Conservation (phyloP, 2,888 invertebrate species). For the Platycnemis pennipes region DNA sequence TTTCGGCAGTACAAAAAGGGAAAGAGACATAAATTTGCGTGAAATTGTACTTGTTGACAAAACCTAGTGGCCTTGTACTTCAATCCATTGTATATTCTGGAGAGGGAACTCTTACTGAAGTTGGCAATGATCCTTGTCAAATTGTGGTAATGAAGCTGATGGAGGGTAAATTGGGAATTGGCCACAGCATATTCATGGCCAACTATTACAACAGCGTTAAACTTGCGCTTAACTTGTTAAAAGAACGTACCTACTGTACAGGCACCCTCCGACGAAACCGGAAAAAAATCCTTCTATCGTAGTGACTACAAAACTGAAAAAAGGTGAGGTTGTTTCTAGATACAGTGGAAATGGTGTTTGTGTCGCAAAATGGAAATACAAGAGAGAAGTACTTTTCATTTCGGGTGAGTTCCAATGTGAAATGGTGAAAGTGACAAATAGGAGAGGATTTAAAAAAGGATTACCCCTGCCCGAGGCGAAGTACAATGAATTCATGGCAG, state of each 20-base stretch:
- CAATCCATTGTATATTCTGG: neutral
- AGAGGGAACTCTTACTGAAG: neutral
- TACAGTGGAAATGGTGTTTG: slow-evolving; percentile 72
- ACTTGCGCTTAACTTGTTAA: slow-evolving; percentile 74
- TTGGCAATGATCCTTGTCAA: slow-evolving; percentile 73
- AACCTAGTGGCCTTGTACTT: neutral
- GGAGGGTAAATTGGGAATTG: slow-evolving; percentile 74
- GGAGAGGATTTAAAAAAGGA: neutral
- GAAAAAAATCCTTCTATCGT: slow-evolving; percentile 74
- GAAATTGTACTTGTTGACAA: neutral
- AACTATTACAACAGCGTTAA: slow-evolving; percentile 75
- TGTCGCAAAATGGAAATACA: slow-evolving; percentile 74
- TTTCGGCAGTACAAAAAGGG: slow-evolving; percentile 14
- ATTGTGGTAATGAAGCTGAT: slow-evolving; percentile 75
- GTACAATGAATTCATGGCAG: neutral
- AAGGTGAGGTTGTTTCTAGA: slow-evolving; percentile 69
- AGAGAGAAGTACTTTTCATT: slow-evolving; percentile 69
- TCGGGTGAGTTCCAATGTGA: neutral
- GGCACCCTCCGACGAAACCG: slow-evolving; percentile 75
- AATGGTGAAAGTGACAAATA: neutral
- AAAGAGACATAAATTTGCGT: neutral
- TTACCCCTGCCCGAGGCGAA: neutral
- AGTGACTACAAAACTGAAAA: slow-evolving; percentile 72
- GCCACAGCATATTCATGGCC: slow-evolving; percentile 76
- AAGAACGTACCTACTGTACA: slow-evolving; percentile 75